Conservation (phyloP, 2,797 vertebrate genomes). For the Fratercula arctica region DNA sequence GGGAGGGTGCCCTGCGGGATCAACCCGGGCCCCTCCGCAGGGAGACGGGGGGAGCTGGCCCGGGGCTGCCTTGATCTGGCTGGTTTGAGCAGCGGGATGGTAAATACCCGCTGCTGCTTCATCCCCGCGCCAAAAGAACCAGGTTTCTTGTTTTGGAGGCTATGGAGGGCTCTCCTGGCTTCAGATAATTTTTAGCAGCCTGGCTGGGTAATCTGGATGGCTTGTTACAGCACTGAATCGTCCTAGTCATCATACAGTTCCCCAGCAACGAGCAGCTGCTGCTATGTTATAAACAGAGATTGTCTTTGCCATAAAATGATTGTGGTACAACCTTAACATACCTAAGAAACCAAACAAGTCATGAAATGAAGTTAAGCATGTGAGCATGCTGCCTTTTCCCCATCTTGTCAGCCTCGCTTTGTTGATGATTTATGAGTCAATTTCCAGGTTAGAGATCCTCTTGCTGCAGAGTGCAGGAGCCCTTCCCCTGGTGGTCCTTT, state of each 20-base stretch:
- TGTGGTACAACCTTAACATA: background rate
- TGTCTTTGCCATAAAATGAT: no score
- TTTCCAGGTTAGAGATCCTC: no score
- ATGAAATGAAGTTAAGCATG: rapidly evolving
- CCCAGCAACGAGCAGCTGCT: rapidly evolving
- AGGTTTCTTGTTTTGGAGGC: background rate
- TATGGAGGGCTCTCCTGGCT: no score
- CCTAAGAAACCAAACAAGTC: background rate
- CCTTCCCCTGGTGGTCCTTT: rapidly evolving
- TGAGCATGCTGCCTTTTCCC: rapidly evolving
- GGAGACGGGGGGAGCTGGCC: background rate
- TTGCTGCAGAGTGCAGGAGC: rapidly evolving
- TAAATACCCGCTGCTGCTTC: background rate
- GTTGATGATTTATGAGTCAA: rapidly evolving
- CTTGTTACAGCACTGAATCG: rapidly evolving
- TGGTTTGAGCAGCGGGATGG: no score
- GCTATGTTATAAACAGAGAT: rapidly evolving
- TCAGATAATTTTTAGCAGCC: rapidly evolving
- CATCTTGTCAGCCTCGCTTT: rapidly evolving
- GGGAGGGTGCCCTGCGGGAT: no score
- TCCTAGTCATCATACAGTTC: rapidly evolving
- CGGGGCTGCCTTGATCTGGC: background rate
- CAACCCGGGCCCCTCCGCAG: no score
- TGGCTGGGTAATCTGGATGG: rapidly evolving
- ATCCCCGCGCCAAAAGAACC: no score